Conservation (phyloP, 2,888 invertebrate genomes). For the Serripes groenlandicus region DNA sequence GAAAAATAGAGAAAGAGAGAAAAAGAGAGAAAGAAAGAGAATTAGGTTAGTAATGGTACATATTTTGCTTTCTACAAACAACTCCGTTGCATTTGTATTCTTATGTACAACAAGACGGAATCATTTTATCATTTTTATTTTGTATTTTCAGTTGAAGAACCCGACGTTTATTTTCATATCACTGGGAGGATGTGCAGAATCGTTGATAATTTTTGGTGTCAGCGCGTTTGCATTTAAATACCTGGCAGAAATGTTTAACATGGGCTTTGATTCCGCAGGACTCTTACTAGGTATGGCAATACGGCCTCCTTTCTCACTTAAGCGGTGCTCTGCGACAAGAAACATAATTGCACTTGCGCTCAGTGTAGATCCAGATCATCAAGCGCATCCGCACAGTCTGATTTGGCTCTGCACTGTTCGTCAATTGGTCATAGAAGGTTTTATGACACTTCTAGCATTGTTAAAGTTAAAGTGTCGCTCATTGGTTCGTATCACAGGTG, state of each 20-base stretch:
- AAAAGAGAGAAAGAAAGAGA: too few relatives aligned
- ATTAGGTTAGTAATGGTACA: too few relatives aligned
- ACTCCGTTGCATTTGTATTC: too few relatives aligned
- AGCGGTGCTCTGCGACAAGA: background rate
- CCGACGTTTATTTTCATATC: constrained; percentile 69
- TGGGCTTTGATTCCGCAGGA: constrained; percentile 72
- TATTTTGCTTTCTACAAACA: too few relatives aligned
- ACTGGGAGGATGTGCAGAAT: constrained; percentile 66
- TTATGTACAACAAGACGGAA: too few relatives aligned
- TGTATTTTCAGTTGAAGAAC: constrained; percentile 67
- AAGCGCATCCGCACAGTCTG: background rate
- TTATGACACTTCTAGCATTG: too few relatives aligned
- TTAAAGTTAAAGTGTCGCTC: too few relatives aligned
- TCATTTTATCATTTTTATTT: too few relatives aligned
- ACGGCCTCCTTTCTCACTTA: background rate
- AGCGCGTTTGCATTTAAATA: constrained; percentile 75
- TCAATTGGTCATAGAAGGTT: too few relatives aligned
- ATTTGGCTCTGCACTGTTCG: background rate
- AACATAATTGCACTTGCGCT: background rate
- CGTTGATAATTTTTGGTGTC: constrained; percentile 73
- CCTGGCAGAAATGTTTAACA: constrained; percentile 72
- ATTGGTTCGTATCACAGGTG: too few relatives aligned
- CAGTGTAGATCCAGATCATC: background rate
- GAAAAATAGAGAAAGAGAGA: too few relatives aligned
- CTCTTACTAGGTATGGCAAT: constrained; percentile 68